phyloP scores from a whole-genome alignment of 2,888 invertebrate species.

The Amphipyra tragopoginis region DNA sequence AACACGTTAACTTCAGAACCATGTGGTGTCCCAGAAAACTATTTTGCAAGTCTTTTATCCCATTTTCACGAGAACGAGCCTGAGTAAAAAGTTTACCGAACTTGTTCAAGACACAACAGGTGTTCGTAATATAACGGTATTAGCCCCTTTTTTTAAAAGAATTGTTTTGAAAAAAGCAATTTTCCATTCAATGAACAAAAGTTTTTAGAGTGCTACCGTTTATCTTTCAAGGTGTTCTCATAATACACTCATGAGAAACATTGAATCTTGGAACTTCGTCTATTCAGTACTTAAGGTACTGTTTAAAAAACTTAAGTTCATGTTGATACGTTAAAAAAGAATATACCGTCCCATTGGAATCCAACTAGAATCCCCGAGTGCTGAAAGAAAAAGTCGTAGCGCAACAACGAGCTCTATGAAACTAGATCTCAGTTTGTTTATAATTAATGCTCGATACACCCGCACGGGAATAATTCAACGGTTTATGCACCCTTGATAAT shows the following conservation, averaged over 20 bases:
- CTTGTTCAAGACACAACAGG: conserved; percentile 85
- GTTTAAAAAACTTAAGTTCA: conserved; percentile 22
- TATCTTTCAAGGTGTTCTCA: conserved; percentile 38
- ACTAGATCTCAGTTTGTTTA: conserved; percentile 80
- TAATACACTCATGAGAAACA: conserved; percentile 40
- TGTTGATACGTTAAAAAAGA: conserved; percentile 20
- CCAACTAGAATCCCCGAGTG: conserved; percentile 39
- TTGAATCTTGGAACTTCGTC: conserved; percentile 34
- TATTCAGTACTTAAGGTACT: conserved; percentile 20
- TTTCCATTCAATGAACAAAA: conserved; percentile 65
- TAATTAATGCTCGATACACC: conserved; percentile 83
- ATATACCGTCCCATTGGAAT: conserved; percentile 36
- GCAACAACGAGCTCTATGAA: conserved; percentile 64
- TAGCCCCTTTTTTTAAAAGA: conserved; percentile 69
- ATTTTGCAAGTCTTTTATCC: conserved; percentile 88
- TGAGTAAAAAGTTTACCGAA: conserved; percentile 86
- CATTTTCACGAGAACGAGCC: conserved; percentile 77
- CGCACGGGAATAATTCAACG: conserved; percentile 84
- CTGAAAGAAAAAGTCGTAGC: conserved; percentile 58
- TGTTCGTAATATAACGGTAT: conserved; percentile 81
- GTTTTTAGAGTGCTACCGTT: conserved; percentile 59
- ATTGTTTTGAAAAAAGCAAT: conserved; percentile 61
- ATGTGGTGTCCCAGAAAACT: conserved; percentile 87
- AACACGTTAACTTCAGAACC: conserved; percentile 81
- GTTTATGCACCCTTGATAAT: conserved; percentile 88